Evolutionary conservation across 1,140 invertebrate species (phyloP).

Genomic region (Armadillidium nasatum): DNA sequence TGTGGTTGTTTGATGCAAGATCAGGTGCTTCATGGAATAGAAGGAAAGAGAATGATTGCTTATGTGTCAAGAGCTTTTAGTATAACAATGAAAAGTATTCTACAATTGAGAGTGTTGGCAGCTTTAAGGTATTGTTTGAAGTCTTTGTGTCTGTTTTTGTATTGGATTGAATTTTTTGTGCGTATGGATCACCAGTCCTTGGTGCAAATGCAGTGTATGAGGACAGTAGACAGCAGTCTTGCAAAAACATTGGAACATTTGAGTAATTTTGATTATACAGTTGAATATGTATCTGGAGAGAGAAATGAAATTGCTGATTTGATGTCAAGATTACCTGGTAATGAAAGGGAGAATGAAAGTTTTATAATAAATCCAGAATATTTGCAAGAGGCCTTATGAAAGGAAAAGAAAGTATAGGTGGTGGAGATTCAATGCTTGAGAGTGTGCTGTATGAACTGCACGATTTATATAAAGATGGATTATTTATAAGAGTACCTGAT

Average conservation of each 20-base stretch:
- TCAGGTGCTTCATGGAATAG: too few species aligned
- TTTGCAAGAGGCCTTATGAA: too few species aligned
- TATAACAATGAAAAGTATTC: too few species aligned
- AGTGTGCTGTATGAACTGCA: neutral
- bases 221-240: neutral
- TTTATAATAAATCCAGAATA: too few species aligned
- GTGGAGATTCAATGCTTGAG: constrained; percentile 12
- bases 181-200: neutral
- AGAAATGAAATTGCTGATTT: constrained; percentile 9
- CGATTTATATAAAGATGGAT: neutral
- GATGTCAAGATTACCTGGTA: neutral
- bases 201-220: neutral
- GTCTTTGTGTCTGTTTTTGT: too few species aligned
- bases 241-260: constrained; percentile 6
- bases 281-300: constrained; percentile 14
- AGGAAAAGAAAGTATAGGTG: neutral
- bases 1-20: neutral
- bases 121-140: too few species aligned
- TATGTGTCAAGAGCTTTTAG: too few species aligned
- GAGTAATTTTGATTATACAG: neutral
- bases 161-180: too few species aligned
- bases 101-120: too few species aligned
- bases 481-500: neutral
- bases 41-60: too few species aligned
- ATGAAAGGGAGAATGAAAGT: neutral